Base-by-base conservation (phyloP, 92 coral and sea anemone species). In the Phenganax subtilis region DNA sequence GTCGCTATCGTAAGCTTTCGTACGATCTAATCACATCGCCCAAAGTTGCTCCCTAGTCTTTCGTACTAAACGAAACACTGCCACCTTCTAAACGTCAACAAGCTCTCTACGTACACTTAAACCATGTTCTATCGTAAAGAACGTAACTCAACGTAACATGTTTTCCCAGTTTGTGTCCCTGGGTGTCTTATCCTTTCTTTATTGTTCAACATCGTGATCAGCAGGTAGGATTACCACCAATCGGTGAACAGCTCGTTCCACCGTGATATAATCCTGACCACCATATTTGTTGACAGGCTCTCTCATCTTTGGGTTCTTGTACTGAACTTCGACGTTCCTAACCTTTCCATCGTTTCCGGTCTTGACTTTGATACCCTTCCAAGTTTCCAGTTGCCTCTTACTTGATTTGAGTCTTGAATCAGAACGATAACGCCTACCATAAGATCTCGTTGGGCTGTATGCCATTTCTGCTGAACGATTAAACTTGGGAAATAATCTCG, bases 281-380 rank as follows among this genome's bases (percentile, higher is more conserved):
- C 61, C 57, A 74, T 79, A 87, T 31, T 78, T 60, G 44, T 31
- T 51, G 54, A 77, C 77, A 12, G 77, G 84, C 77, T 88, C 91
- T 53, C 91, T 86, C 11, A 72, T 83, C 57, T 81, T 85, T 15
- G 79, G 71, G 80, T 85, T 88, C 84, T 88, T 88, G 76, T 81
- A 85, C 58, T 82, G 82, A 27, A 85, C 81, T 68, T 68, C 55
- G 54, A 81, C 90, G 44, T 85, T 88, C 28, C 90, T 54, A 11
- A 88, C 88, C 58, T 80, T 71, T 31, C 88, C 88, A 77, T 84
- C 82, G 29, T 55, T 57, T 51, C 86, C 81, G 8, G 86, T 82
- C 62, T 66, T 62, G 52, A 70, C 17, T 63, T 59, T 9, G 70
- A 55, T 5, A 75, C 73, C 14, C 47, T 20, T 9, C 86, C 86